Evolutionary conservation across 92 coral and sea anemone species (phyloP), one percentile per base, ranked within the genome.

Genomic region (Virgularia gustaviana): DNA sequence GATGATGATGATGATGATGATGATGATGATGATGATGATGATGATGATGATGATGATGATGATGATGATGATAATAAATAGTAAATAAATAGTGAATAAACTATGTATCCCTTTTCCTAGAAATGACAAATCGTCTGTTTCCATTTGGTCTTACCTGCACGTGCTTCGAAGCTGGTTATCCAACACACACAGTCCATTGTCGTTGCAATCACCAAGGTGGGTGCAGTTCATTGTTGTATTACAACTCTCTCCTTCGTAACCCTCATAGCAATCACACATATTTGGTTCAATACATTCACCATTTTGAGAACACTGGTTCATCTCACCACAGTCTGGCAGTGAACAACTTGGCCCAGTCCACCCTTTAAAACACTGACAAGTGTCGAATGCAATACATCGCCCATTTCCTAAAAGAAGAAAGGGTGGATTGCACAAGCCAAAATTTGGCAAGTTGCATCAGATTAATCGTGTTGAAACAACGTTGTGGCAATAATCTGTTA

Each of bases 281-380:
- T 87, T 54, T 1, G 80, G 65, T 22, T 82, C 64, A 30, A 74
- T 75, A 29, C 92, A 87, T 30, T 61, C 78, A 6, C 92, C 92
- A 13, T 77, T 81, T 10, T 77, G 63, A 6, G 82, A 76, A 53
- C 92, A 87, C 13, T 84, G 85, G 49, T 68, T 77, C 25, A 66
- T 78, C 16, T 47, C 84, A 30, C 67, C 73, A 58, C 92, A 87
- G 20, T 76, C 76, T 27, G 83, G 77, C 12, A 76, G 53, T 5
- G 84, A 80, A 41, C 92, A 87, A 49, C 85, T 82, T 49, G 31
- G 49, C 53, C 92, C 92, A 7, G 87, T 56, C 90, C 90, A 86
- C 15, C 90, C 87, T 2, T 31, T 9, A 42, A 44, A 22, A 24
- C 90, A 86, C 41, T 77, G 71, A 25, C 90, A 86, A 27, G 49